phyloP scores from a whole-genome alignment of 2,797 vertebrate genomes.

The Pristis pectinata region DNA sequence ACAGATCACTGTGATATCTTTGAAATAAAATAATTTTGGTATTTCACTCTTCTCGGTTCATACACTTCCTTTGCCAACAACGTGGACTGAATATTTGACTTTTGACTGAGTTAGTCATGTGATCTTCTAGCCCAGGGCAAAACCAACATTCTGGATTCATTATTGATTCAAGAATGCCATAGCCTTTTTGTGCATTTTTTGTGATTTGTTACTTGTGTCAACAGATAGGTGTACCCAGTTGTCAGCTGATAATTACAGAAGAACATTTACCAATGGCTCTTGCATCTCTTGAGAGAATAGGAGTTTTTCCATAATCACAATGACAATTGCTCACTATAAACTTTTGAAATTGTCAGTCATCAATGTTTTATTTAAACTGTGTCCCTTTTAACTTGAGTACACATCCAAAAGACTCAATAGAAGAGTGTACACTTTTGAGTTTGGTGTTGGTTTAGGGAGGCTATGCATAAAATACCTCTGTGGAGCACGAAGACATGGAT shows the following conservation, averaged over 20 bases:
- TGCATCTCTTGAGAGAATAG: not conserved
- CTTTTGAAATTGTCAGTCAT: slow-evolving; percentile 3
- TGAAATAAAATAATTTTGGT: not conserved
- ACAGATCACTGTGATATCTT: not conserved
- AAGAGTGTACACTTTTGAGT: not conserved
- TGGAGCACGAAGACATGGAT: not conserved
- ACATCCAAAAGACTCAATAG: not conserved
- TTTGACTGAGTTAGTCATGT: not conserved
- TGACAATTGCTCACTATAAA: not conserved
- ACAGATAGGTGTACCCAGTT: not conserved
- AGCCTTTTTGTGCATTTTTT: not conserved
- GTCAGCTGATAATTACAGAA: slow-evolving; percentile 21
- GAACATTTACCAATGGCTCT: slow-evolving; percentile 33
- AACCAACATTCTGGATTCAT: slow-evolving; percentile 3
- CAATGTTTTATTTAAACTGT: not conserved
- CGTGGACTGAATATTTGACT: not conserved
- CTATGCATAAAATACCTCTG: not conserved
- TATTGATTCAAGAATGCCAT: slow-evolving; percentile 11
- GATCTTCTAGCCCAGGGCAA: not conserved
- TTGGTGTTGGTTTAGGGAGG: not conserved
- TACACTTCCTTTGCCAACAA: not conserved
- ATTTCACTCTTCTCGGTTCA: not conserved
- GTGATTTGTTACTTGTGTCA: not conserved
- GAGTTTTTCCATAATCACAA: slow-evolving; percentile 19
- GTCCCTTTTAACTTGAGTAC: slow-evolving; percentile 21